Conservation (phyloP, 2,113 vertebrate species). For the Phylloscopus trochilus region DNA sequence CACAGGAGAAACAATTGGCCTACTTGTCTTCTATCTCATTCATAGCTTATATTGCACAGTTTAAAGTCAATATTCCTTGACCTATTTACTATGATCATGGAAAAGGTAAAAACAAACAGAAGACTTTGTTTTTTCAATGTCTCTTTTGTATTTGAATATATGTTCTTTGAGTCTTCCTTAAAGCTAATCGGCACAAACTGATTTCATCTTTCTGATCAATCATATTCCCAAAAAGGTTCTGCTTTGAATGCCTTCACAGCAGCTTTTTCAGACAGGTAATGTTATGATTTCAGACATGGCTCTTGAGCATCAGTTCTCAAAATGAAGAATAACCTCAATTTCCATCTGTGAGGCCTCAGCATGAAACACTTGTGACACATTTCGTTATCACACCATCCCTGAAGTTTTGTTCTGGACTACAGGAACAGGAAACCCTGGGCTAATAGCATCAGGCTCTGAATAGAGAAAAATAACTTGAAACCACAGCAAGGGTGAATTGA, state of each 20-base stretch:
- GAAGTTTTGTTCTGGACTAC: not conserved
- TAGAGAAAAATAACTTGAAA: not conserved
- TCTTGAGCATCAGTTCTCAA: not conserved
- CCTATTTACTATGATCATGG: not conserved
- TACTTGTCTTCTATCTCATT: not conserved
- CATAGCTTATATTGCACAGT: not conserved
- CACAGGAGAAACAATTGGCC: not conserved
- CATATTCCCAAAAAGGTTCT: not conserved
- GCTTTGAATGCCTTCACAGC: not conserved
- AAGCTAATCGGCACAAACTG: not conserved
- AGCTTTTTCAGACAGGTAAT: not conserved
- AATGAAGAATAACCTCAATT: not conserved
- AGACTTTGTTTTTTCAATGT: not conserved
- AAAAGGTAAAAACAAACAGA: not conserved
- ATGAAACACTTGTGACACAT: rapidly evolving
- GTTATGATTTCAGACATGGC: rapidly evolving
- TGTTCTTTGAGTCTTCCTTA: not conserved
- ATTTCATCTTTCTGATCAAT: not conserved
- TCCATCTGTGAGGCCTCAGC: not conserved
- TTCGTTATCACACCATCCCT: rapidly evolving
- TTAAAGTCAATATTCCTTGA: not conserved
- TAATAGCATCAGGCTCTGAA: not conserved
- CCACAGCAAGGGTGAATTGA: not conserved
- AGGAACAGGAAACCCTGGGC: not conserved
- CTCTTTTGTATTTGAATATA: not conserved